Conservation (phyloP, 2,113 vertebrate genomes). For the Sander vitreus region DNA sequence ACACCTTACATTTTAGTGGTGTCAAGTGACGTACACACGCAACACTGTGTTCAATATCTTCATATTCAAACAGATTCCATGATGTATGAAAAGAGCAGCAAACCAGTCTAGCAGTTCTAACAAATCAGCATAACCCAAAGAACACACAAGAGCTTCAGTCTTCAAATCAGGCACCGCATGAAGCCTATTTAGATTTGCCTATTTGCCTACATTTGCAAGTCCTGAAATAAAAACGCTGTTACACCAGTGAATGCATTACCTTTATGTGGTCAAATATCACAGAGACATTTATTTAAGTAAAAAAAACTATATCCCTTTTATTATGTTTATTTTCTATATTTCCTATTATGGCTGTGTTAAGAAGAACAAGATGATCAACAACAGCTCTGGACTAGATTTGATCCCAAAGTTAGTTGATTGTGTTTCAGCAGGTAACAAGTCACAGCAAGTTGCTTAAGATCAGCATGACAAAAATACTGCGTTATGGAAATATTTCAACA, state of each 20-base stretch:
- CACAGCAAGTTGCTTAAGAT: not conserved
- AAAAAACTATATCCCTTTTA: not conserved
- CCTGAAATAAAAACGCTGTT: constrained; percentile 1
- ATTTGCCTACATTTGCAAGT: constrained; percentile 39
- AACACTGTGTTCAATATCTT: not conserved
- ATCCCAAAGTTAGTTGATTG: not conserved
- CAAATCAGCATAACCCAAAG: constrained; percentile 24
- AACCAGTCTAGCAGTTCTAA: constrained; percentile 4
- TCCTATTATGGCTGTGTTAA: not conserved
- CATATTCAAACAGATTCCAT: not conserved
- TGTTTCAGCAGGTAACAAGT: constrained; percentile 11
- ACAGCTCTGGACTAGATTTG: not conserved
- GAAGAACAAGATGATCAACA: not conserved
- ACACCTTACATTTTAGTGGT: not conserved
- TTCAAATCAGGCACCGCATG: not conserved
- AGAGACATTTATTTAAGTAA: not conserved
- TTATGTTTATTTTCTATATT: not conserved
- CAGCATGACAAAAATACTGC: not conserved
- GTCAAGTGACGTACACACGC: not conserved
- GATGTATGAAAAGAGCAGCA: not conserved
- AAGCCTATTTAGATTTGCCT: constrained; percentile 5
- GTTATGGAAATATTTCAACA: constrained; percentile 1
- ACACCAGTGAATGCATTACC: not conserved
- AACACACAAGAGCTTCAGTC: constrained; percentile 17
- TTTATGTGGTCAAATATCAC: not conserved